phyloP scores from a whole-genome alignment of 2,888 invertebrate genomes.

The Drosophila gaucha region DNA sequence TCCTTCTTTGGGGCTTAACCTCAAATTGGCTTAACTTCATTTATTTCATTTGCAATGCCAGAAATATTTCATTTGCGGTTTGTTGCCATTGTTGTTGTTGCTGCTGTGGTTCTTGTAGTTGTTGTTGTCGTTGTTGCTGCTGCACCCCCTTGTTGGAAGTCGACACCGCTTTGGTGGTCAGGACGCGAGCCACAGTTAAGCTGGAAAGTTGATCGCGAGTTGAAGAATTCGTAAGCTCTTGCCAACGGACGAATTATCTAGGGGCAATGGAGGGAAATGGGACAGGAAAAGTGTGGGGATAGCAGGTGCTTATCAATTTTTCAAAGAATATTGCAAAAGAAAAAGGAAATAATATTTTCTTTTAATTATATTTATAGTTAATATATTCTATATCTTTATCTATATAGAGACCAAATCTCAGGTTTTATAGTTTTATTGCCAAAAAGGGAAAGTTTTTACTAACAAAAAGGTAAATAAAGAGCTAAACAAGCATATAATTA shows the following conservation, averaged over 20 bases:
- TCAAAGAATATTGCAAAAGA: no score
- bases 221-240: slow-evolving; percentile 1
- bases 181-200: slow-evolving; percentile 48
- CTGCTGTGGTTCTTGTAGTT: not conserved
- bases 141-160: slow-evolving; percentile 26
- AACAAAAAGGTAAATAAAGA: no score
- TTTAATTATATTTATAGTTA: no score
- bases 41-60: slow-evolving; percentile 67
- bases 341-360: no score
- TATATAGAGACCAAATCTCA: no score
- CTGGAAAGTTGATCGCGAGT: slow-evolving; percentile 25
- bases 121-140: not conserved
- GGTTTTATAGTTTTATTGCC: no score
- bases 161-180: slow-evolving; percentile 35
- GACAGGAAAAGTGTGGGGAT: not conserved
- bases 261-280: not conserved
- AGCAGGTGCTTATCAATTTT: slow-evolving; percentile 16
- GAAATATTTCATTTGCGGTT: slow-evolving; percentile 71
- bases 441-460: no score
- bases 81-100: slow-evolving; percentile 4
- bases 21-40: slow-evolving; percentile 79
- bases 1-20: slow-evolving; percentile 71
- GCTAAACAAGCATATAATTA: no score
- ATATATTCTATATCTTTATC: no score
- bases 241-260: not conserved